Percentiles rank a stretch among this genome's conserved stretches.
phyloP scores from a whole-genome alignment of 2,888 invertebrate genomes.

The Athrips mouffetella region DNA sequence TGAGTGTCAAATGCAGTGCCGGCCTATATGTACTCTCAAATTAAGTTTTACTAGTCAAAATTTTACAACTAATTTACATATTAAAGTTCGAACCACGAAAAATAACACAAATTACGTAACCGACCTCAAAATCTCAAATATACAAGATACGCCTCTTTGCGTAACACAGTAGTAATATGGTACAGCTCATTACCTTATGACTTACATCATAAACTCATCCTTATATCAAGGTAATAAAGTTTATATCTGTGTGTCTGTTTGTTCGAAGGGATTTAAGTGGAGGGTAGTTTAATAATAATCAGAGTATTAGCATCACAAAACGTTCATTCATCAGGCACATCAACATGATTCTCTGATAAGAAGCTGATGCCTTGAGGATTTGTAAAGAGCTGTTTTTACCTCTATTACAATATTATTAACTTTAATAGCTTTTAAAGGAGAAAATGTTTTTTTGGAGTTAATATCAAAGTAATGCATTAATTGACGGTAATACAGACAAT shows the following conservation, averaged over 20 bases:
- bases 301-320: conserved; percentile 67
- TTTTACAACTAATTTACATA: too few species aligned
- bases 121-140: conserved; percentile 20
- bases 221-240: conserved; percentile 3
- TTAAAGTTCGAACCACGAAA: too few species aligned
- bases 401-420: too few species aligned
- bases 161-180: conserved; percentile 19
- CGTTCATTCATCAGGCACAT: conserved; percentile 72
- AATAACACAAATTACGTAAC: background rate
- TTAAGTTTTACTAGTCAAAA: too few species aligned
- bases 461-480: too few species aligned
- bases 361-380: conserved; percentile 30
- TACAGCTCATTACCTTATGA: conserved; percentile 46
- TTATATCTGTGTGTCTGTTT: background rate
- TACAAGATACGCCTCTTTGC: conserved; percentile 13
- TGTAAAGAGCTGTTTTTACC: conserved; percentile 41
- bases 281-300: conserved; percentile 36
- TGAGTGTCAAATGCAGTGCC: too few species aligned
- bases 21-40: too few species aligned
- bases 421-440: too few species aligned
- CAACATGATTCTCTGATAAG: conserved; percentile 62
- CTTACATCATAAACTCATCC: conserved; percentile 21
- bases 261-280: conserved; percentile 4
- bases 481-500: too few species aligned
- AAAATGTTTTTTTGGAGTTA: too few species aligned